Conservation (phyloP, 2,888 invertebrate species). For the Callosobruchus maculatus region DNA sequence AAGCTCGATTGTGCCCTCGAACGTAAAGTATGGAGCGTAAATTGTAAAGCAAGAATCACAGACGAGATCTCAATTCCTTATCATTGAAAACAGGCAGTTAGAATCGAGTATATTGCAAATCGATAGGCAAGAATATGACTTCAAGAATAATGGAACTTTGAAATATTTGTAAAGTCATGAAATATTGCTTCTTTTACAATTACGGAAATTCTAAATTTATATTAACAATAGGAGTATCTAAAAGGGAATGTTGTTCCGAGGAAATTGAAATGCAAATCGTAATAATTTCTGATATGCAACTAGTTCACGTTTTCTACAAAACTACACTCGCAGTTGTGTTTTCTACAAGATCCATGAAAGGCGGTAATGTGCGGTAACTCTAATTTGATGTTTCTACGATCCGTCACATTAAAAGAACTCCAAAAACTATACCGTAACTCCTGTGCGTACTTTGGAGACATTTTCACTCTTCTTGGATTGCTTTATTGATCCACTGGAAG, state of each 20-base stretch:
- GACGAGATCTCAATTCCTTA: neutral
- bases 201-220: too few species aligned
- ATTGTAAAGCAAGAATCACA: neutral
- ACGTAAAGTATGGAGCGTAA: neutral
- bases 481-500: conserved; percentile 6
- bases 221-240: too few species aligned
- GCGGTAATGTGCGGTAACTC: neutral
- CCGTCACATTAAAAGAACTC: neutral
- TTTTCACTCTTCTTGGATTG: conserved; percentile 20
- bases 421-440: conserved; percentile 23
- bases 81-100: neutral
- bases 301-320: neutral
- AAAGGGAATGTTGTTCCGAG: too few species aligned
- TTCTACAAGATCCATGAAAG: too few species aligned
- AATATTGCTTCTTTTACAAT: too few species aligned
- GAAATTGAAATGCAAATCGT: too few species aligned
- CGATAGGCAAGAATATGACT: neutral
- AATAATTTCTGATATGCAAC: neutral
- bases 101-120: neutral
- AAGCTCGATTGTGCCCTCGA: neutral
- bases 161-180: neutral
- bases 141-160: neutral
- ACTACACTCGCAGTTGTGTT: neutral
- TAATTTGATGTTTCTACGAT: neutral
- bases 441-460: conserved; percentile 22